These are phyloP conservation scores for Aselliscus stoliczkanus DNA, from an alignment of 2,797 vertebrate species.

Conservation along the genomic window DNA sequence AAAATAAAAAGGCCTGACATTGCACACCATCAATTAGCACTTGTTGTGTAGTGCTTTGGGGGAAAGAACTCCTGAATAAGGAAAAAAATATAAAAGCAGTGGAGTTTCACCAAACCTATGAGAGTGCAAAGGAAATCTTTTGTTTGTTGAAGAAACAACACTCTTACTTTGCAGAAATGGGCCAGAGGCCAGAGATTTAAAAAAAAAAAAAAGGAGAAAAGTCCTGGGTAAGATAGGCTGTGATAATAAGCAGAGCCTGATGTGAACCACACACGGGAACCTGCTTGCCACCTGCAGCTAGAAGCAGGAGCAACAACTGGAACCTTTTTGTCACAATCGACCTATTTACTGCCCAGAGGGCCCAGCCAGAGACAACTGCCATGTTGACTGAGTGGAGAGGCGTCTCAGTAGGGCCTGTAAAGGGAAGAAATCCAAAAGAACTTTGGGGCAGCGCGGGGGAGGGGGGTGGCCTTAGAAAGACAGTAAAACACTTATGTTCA, in stretches of 20 bases:
- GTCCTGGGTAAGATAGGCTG: not conserved
- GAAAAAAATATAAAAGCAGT: not conserved
- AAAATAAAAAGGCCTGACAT: not conserved
- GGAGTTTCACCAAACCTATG: conserved; percentile 14
- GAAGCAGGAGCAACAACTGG: not conserved
- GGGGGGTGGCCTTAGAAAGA: conserved; percentile 34
- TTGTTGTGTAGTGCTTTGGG: not conserved
- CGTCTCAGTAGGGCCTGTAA: conserved; percentile 5
- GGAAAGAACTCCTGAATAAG: conserved; percentile 19
- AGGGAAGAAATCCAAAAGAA: conserved; percentile 52
- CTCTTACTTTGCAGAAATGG: not conserved
- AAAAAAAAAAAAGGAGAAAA: not conserved
- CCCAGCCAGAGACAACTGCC: conserved; percentile 47
- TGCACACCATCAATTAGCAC: not conserved
- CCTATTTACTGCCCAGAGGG: conserved; percentile 40
- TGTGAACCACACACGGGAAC: not conserved
- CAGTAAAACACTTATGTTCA: conserved; percentile 62
- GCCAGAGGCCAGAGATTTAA: not conserved
- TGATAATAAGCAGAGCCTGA: not conserved
- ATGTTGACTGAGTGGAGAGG: conserved; percentile 53
- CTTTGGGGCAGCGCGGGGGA: not conserved
- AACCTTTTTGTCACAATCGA: not conserved
- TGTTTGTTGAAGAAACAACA: not conserved
- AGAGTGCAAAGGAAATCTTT: conserved; percentile 16
- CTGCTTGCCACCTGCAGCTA: conserved; percentile 57